Percentiles rank a stretch among this genome's conserved stretches.
Evolutionary conservation across 1,140 invertebrate genomes (phyloP).

Genomic region (Scaptodrosophila lebanonensis): DNA sequence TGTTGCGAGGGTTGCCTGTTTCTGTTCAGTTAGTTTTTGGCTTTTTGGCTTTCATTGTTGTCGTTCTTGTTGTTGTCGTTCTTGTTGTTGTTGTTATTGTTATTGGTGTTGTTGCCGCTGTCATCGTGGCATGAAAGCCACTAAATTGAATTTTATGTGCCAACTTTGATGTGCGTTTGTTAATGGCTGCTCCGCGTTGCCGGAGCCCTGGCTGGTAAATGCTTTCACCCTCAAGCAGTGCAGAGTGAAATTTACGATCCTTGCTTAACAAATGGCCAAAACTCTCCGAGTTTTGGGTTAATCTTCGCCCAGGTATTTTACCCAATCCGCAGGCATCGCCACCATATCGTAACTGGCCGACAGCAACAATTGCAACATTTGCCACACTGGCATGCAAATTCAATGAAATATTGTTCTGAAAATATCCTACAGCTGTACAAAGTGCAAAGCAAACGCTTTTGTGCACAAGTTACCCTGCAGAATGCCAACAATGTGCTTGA

Average conservation of each 20-base stretch:
- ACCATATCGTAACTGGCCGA: too few relatives aligned
- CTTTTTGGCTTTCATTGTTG: constrained; percentile 37
- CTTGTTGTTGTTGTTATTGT: constrained; percentile 13
- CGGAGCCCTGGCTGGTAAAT: constrained; percentile 1
- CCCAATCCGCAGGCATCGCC: too few relatives aligned
- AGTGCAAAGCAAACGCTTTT: constrained; percentile 31
- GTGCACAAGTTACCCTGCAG: constrained; percentile 47
- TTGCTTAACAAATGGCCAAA: too few relatives aligned
- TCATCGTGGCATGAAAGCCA: constrained; percentile 37
- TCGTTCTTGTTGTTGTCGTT: constrained; percentile 33
- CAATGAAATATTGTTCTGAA: constrained; percentile 62
- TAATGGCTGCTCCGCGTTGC: constrained; percentile 48
- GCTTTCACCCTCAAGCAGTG: too few relatives aligned
- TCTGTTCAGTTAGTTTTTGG: not conserved
- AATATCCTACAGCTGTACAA: too few relatives aligned
- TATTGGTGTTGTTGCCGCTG: constrained; percentile 10
- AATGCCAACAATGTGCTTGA: constrained; percentile 53
- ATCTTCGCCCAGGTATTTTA: too few relatives aligned
- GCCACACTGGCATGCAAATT: constrained; percentile 41
- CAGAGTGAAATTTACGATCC: too few relatives aligned
- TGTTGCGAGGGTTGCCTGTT: not conserved
- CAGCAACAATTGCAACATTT: constrained; percentile 47
- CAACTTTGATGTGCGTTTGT: constrained; percentile 70
- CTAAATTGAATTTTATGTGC: constrained; percentile 72
- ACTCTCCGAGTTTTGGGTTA: too few relatives aligned